These are phyloP conservation scores for Clunio marinus DNA, from an alignment of 2,888 invertebrate genomes.

Conservation along the genomic window DNA sequence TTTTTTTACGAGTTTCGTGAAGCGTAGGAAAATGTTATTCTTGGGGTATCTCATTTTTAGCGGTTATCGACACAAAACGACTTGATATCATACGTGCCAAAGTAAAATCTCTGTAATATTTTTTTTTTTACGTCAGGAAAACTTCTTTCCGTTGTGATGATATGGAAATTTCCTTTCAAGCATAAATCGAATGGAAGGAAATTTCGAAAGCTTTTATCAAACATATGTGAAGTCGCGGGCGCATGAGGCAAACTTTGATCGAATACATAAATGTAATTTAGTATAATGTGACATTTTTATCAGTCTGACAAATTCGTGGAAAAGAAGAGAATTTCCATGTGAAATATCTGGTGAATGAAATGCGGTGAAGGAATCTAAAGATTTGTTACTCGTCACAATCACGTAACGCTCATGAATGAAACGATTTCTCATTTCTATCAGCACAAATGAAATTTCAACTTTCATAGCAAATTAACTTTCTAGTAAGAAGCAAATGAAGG, in stretches of 20 bases:
- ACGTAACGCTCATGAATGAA: background rate
- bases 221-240: background rate
- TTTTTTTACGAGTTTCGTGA: background rate
- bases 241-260: slow-evolving; percentile 5
- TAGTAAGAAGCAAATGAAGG: background rate
- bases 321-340: background rate
- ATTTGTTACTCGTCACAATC: background rate
- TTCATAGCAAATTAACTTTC: slow-evolving; percentile 1
- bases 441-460: background rate
- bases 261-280: slow-evolving; percentile 27
- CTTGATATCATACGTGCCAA: too few relatives aligned
- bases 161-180: background rate
- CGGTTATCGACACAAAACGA: too few relatives aligned
- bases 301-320: background rate
- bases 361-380: background rate
- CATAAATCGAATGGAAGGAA: background rate
- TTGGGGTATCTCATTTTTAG: too few relatives aligned
- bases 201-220: background rate
- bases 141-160: background rate
- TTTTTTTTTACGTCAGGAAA: too few relatives aligned
- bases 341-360: background rate
- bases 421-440: background rate
- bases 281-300: slow-evolving; percentile 34
- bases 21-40: background rate
- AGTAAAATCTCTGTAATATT: too few relatives aligned